A percentile compares a stretch with the other conserved stretches of the same genome.
Conservation (phyloP, 2,797 vertebrate species). For the Lacerta bilineata region DNA sequence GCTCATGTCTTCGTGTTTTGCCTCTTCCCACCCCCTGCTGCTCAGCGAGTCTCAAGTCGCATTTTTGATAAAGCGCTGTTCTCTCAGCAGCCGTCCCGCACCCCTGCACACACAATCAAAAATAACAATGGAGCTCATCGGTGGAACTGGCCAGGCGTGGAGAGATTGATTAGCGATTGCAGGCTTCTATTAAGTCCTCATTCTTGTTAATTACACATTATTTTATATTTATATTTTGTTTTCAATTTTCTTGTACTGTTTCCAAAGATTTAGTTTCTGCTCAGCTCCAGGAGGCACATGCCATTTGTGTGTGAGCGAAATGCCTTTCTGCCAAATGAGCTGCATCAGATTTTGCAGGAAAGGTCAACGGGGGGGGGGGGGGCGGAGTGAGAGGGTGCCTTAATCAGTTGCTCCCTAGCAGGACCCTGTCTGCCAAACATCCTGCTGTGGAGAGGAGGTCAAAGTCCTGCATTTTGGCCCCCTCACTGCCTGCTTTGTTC, state of each 20-base stretch:
- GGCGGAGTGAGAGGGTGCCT: not conserved
- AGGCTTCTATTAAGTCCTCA: constrained; percentile 60
- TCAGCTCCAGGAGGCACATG: rapidly evolving
- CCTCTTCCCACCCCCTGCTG: constrained; percentile 28
- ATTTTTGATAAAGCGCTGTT: constrained; percentile 57
- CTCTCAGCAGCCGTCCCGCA: constrained; percentile 36
- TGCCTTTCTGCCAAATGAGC: constrained; percentile 35
- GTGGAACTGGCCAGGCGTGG: constrained; percentile 55
- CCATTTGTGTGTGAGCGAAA: rapidly evolving
- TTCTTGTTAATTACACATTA: constrained; percentile 69
- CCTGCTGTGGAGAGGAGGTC: not conserved
- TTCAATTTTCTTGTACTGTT: constrained; percentile 35
- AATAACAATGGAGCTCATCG: constrained; percentile 63
- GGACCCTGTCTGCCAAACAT: not conserved
- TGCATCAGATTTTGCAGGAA: constrained; percentile 42
- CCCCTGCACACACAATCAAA: constrained; percentile 68
- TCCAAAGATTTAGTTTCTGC: constrained; percentile 38
- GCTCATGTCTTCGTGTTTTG: not conserved
- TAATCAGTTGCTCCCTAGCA: constrained; percentile 28
- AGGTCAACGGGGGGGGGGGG: constrained; percentile 34
- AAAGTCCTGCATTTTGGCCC: not conserved
- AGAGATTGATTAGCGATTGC: constrained; percentile 65
- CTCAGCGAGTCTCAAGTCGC: constrained; percentile 51
- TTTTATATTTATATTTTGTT: constrained; percentile 64
- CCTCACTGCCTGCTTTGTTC: constrained; percentile 7